phyloP scores from a whole-genome alignment of 2,797 vertebrate genomes.

The Mormyrops attenuatus region DNA sequence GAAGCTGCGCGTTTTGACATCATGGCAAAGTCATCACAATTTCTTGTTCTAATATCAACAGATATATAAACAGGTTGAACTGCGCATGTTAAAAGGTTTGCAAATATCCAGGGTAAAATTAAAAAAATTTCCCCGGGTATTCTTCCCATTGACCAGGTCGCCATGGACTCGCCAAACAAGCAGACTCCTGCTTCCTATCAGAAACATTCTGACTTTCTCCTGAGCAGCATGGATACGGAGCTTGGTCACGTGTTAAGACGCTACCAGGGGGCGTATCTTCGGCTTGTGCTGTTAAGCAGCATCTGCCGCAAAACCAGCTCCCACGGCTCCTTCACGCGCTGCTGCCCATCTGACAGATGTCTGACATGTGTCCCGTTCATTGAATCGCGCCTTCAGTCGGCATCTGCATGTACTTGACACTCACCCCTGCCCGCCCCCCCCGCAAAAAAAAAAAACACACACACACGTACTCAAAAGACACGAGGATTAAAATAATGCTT shows the following conservation, averaged over 20 bases:
- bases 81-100: background rate
- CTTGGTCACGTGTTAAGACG: background rate
- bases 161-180: background rate
- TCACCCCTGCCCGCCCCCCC: background rate
- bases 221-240: background rate
- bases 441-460: background rate
- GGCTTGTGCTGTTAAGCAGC: background rate
- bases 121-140: background rate
- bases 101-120: background rate
- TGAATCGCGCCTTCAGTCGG: background rate
- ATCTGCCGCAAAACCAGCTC: background rate
- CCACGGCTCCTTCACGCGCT: background rate
- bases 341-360: background rate
- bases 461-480: background rate
- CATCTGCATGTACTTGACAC: background rate
- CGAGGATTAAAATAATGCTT: background rate
- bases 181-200: background rate
- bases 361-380: conserved; percentile 23
- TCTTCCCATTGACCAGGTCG: background rate
- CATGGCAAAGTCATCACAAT: background rate
- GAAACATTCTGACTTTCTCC: background rate
- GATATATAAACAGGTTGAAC: background rate
- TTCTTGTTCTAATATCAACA: background rate
- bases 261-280: background rate
- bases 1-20: background rate